Conservation (phyloP, 2,888 invertebrate species). For the Monoplex corrugatus region DNA sequence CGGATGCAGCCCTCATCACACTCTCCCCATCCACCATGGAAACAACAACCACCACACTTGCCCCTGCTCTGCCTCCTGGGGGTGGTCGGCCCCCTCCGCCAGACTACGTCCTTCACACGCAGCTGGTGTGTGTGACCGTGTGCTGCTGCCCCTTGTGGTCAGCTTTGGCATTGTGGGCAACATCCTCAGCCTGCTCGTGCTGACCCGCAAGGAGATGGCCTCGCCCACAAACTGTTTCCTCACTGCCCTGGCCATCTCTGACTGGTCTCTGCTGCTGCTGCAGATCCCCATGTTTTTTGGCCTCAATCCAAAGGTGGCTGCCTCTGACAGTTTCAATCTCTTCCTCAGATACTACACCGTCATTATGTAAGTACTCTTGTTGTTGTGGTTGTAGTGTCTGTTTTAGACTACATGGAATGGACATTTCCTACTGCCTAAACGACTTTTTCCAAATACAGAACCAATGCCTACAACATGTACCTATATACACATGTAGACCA, state of each 20-base stretch:
- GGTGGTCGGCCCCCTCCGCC: slow-evolving; percentile 45
- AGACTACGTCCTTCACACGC: slow-evolving; percentile 48
- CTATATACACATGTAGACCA: too few relatives aligned
- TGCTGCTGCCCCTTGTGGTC: slow-evolving; percentile 59
- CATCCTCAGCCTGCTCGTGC: slow-evolving; percentile 61
- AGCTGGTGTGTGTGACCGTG: slow-evolving; percentile 54
- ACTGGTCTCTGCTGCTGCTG: slow-evolving; percentile 59
- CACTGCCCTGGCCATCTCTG: slow-evolving; percentile 63
- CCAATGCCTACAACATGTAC: too few relatives aligned
- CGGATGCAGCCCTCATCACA: not conserved
- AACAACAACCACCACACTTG: not conserved
- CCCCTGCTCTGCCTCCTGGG: not conserved
- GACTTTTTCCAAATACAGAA: too few relatives aligned
- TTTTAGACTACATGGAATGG: too few relatives aligned
- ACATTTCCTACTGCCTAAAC: too few relatives aligned
- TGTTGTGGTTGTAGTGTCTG: too few relatives aligned
- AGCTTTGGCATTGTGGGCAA: slow-evolving; percentile 63
- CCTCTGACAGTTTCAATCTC: slow-evolving; percentile 52
- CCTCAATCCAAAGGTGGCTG: slow-evolving; percentile 50
- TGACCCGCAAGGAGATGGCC: slow-evolving; percentile 61
- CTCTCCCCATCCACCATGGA: not conserved
- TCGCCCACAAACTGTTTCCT: slow-evolving; percentile 63
- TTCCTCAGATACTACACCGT: slow-evolving; percentile 59
- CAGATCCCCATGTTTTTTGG: slow-evolving; percentile 60
- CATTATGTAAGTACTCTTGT: slow-evolving; percentile 57